Conservation (phyloP, 2,797 vertebrate species). For the Geotria australis region DNA sequence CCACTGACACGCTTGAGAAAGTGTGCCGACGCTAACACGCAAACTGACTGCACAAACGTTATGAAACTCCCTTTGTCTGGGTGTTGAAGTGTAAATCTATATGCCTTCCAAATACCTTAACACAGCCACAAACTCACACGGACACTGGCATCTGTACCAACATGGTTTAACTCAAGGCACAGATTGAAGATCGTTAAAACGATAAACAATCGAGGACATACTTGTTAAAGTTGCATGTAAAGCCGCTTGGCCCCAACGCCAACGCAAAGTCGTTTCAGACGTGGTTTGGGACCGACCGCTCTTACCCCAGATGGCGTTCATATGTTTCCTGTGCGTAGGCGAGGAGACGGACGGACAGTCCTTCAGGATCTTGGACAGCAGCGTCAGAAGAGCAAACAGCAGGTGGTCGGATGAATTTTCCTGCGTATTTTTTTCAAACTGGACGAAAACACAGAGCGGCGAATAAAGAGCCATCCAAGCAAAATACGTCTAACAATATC, state of each 20-base stretch:
- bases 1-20: no score
- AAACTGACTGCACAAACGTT: no score
- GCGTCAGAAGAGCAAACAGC: constrained; percentile 47
- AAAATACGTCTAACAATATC: neutral
- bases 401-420: constrained; percentile 59
- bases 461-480: no score
- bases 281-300: no score
- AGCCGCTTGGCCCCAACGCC: neutral
- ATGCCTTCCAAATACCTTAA: no score
- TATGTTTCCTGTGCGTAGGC: constrained; percentile 15
- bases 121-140: no score
- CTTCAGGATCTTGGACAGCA: constrained; percentile 46
- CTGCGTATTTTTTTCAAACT: constrained; percentile 50
- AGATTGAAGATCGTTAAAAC: neutral
- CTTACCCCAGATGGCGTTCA: constrained; percentile 41
- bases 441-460: constrained; percentile 3
- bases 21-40: no score
- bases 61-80: no score
- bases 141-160: constrained; percentile 19
- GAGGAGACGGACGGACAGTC: constrained; percentile 37
- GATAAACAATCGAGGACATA: neutral
- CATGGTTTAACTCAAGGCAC: neutral
- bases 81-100: no score
- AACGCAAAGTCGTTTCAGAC: no score
- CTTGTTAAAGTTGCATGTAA: neutral